Evolutionary conservation across 2,888 invertebrate genomes (phyloP).

Genomic region (Ametastegia equiseti): DNA sequence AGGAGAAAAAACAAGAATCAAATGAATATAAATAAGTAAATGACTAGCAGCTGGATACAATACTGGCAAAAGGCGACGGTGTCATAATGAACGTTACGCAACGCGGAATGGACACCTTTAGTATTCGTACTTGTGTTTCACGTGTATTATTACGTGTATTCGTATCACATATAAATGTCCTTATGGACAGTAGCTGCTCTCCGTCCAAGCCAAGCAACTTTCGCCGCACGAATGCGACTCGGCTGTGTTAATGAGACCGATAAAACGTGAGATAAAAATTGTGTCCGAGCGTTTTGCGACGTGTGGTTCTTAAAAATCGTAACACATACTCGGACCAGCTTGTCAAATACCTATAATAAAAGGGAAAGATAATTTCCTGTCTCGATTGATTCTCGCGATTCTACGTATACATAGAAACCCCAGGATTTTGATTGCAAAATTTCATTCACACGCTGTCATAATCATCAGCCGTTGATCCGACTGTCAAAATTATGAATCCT

Average conservation of each 20-base stretch:
- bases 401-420: background rate
- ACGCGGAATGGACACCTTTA: slow-evolving; percentile 7
- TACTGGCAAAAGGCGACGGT: slow-evolving; percentile 14
- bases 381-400: background rate
- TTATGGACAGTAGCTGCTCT: background rate
- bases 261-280: slow-evolving; percentile 3
- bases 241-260: slow-evolving; percentile 1
- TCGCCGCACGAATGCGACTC: slow-evolving; percentile 17
- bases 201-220: slow-evolving; percentile 11
- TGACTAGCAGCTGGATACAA: background rate
- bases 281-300: background rate
- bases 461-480: background rate
- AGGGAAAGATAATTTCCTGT: background rate
- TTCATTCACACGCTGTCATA: background rate
- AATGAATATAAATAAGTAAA: background rate
- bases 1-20: background rate
- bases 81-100: slow-evolving; percentile 38
- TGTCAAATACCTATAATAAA: background rate
- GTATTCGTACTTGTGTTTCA: slow-evolving; percentile 23
- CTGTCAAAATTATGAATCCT: background rate
- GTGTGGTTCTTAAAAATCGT: background rate
- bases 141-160: background rate
- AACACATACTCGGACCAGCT: background rate
- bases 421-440: background rate
- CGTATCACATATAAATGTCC: background rate